Conservation (phyloP, 2,113 vertebrate genomes). For the Crotalus tigris region DNA sequence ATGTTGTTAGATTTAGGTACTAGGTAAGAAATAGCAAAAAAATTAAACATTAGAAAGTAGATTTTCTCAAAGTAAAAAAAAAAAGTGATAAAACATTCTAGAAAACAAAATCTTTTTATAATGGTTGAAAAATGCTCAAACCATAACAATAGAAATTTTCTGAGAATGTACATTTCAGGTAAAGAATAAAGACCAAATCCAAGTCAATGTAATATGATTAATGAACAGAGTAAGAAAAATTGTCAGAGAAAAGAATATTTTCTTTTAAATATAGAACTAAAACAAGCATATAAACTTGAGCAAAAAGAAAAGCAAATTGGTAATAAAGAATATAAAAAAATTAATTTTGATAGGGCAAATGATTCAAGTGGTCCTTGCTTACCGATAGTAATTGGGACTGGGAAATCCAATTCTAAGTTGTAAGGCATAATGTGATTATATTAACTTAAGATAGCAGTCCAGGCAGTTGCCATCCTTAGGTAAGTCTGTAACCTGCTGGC, state of each 20-base stretch:
- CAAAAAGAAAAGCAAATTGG: background rate
- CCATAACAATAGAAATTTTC: background rate
- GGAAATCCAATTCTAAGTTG: background rate
- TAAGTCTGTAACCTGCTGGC: background rate
- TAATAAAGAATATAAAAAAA: background rate
- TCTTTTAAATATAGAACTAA: background rate
- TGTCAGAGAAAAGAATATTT: background rate
- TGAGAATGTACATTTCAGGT: background rate
- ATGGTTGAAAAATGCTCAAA: background rate
- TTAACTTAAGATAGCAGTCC: background rate
- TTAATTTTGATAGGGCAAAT: background rate
- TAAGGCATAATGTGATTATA: background rate
- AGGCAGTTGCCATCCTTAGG: background rate
- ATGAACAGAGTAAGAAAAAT: background rate
- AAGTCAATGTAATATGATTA: background rate
- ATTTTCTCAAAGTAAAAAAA: background rate
- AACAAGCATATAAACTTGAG: background rate
- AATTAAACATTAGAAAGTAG: background rate
- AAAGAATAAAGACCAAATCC: background rate
- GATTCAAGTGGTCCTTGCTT: background rate
- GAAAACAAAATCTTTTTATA: background rate
- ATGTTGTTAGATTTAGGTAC: background rate
- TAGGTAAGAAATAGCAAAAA: background rate
- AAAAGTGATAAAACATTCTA: background rate
- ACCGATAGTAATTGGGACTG: background rate